These are phyloP conservation scores for Pseudonaja textilis DNA, from an alignment of 2,113 vertebrate genomes.

Conservation along the genomic window DNA sequence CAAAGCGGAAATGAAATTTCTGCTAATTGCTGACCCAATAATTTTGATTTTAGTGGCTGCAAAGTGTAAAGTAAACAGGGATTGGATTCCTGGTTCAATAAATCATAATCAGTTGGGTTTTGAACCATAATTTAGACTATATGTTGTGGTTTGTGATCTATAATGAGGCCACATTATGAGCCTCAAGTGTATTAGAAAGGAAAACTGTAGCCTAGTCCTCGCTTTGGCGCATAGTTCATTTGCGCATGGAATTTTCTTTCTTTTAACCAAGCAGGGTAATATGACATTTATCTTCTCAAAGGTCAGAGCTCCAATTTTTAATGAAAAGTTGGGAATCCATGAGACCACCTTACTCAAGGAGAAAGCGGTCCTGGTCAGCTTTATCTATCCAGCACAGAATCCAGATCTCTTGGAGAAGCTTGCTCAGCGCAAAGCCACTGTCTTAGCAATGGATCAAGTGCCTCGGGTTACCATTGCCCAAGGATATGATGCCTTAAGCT, in stretches of 20 bases:
- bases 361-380: constrained; percentile 69
- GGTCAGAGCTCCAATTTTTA: constrained; percentile 69
- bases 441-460: constrained; percentile 78
- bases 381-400: constrained; percentile 77
- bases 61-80: not conserved
- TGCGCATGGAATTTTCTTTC: not conserved
- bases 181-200: not conserved
- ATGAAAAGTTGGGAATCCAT: constrained; percentile 43
- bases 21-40: not conserved
- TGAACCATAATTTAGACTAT: not conserved
- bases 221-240: not conserved
- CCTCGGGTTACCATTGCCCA: constrained; percentile 80
- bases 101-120: not conserved
- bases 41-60: not conserved
- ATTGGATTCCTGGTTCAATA: not conserved
- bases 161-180: not conserved
- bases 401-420: constrained; percentile 70
- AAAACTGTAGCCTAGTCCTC: not conserved
- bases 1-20: not conserved
- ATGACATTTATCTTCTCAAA: constrained; percentile 31
- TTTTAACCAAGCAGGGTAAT: not conserved
- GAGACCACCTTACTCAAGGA: constrained; percentile 71
- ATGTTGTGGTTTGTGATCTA: not conserved
- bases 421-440: constrained; percentile 64
- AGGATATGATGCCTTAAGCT: constrained; percentile 76